These are phyloP conservation scores for Chitala chitala DNA, from an alignment of 2,113 vertebrate species.

Conservation along the genomic window DNA sequence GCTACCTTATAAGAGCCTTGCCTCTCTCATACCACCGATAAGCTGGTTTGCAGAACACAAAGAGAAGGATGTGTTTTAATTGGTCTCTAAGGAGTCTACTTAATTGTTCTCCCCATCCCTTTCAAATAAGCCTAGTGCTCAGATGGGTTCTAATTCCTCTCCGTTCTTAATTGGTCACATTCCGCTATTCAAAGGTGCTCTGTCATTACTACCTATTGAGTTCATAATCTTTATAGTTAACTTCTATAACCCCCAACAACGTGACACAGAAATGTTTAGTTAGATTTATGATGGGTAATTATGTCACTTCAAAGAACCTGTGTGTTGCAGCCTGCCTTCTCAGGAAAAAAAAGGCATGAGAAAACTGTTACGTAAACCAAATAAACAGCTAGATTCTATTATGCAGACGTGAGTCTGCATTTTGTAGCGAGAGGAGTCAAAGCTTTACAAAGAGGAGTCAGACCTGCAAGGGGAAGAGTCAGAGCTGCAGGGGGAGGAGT, in stretches of 20 bases:
- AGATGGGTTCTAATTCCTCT: not conserved
- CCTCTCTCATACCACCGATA: too few species aligned
- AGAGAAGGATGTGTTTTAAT: not conserved
- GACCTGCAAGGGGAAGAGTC: too few species aligned
- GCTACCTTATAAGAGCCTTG: too few species aligned
- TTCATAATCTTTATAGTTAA: not conserved
- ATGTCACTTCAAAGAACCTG: not conserved
- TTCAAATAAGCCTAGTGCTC: not conserved
- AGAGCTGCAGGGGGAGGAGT: too few species aligned
- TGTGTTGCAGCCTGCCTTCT: too few species aligned
- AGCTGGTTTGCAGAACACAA: too few species aligned
- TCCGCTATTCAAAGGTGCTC: not conserved
- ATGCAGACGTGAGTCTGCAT: too few species aligned
- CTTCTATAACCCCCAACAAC: not conserved
- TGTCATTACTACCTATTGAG: not conserved
- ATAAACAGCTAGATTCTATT: too few species aligned
- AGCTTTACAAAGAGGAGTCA: too few species aligned
- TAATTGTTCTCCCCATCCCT: not conserved
- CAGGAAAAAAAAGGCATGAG: too few species aligned
- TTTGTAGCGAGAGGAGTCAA: too few species aligned
- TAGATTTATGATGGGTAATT: conserved; percentile 1
- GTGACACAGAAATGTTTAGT: not conserved
- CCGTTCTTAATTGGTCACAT: not conserved
- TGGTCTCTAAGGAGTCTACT: not conserved
- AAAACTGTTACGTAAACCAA: too few species aligned